These are phyloP conservation scores for Phrynocephalus forsythii DNA, from an alignment of 2,797 vertebrate species.

Conservation along the genomic window DNA sequence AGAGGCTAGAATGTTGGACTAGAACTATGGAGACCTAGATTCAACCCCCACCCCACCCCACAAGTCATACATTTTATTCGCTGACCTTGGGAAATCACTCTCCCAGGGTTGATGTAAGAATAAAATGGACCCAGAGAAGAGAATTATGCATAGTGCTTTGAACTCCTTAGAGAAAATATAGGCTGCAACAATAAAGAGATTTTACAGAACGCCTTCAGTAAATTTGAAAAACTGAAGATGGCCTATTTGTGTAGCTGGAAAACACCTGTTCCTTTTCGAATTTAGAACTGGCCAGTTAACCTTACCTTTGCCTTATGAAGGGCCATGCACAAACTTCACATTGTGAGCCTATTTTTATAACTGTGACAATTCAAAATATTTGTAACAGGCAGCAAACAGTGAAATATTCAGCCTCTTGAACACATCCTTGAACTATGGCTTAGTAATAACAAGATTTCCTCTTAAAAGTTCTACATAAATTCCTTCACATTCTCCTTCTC, in stretches of 20 bases:
- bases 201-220: background rate
- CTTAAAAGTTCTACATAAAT: background rate
- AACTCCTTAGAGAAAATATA: background rate
- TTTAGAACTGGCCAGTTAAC: conserved; percentile 47
- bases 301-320: conserved; percentile 28
- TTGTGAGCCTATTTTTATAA: background rate
- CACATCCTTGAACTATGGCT: background rate
- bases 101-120: background rate
- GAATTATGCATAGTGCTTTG: background rate
- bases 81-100: background rate
- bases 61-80: background rate
- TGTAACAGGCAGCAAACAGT: background rate
- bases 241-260: conserved; percentile 47
- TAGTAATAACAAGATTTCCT: background rate
- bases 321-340: background rate
- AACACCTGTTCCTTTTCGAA: conserved; percentile 37
- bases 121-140: background rate
- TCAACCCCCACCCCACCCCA: background rate
- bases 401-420: background rate
- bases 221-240: background rate
- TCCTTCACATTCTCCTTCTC: background rate
- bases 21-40: background rate
- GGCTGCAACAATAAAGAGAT: background rate
- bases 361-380: background rate
- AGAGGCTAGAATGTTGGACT: background rate